Percentiles rank a stretch among this genome's conserved stretches.
These are phyloP conservation scores for Crotophaga sulcirostris DNA, from an alignment of 2,113 vertebrate genomes.

Conservation along the genomic window DNA sequence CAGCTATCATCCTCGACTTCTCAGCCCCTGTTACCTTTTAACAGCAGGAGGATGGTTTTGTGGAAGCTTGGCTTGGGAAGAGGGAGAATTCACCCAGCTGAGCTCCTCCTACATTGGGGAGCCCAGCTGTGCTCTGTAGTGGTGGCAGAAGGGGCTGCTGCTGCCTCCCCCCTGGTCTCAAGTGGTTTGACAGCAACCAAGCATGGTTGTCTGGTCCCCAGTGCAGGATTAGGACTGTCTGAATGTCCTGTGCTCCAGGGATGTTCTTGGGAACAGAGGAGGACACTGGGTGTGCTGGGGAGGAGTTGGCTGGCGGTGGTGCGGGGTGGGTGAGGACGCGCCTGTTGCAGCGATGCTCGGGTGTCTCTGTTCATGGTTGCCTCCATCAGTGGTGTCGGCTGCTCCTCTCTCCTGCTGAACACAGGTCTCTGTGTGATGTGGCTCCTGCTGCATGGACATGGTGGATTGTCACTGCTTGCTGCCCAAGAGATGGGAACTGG, in stretches of 20 bases:
- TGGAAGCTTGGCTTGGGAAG: background rate
- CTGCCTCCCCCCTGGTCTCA: background rate
- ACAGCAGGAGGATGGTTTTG: background rate
- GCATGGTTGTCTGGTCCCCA: background rate
- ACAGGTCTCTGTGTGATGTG: rapidly evolving
- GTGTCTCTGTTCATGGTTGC: background rate
- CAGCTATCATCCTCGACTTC: background rate
- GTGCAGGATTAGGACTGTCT: background rate
- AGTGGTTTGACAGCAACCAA: rapidly evolving
- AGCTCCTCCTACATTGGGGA: rapidly evolving
- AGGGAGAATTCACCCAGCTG: rapidly evolving
- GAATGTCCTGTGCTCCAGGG: background rate
- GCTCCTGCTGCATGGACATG: background rate
- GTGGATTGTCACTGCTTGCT: rapidly evolving
- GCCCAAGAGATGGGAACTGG: background rate
- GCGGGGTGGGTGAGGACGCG: background rate
- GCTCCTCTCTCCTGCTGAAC: background rate
- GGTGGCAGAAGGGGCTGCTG: background rate
- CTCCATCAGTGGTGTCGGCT: rapidly evolving
- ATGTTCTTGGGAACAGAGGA: background rate
- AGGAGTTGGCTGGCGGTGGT: background rate
- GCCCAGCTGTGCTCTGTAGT: background rate
- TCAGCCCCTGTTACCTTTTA: background rate
- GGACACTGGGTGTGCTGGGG: background rate
- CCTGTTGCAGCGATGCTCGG: background rate